Percentiles rank a stretch among this genome's conserved stretches.
Evolutionary conservation across 2,888 invertebrate species (phyloP).

Genomic region (Amiota communis): DNA sequence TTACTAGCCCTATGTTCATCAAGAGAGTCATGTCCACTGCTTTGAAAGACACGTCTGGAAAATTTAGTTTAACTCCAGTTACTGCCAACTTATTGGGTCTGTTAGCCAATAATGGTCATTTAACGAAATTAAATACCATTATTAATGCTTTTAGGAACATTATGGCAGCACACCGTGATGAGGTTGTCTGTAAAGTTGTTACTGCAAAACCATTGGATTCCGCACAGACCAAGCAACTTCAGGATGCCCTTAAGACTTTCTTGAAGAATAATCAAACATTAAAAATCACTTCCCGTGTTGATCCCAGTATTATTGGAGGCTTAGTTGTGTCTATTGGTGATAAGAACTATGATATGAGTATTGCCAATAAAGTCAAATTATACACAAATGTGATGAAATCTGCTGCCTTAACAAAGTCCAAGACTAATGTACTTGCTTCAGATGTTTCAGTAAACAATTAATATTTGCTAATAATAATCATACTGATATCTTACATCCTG

Average conservation of each 20-base stretch:
- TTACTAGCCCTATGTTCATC: constrained; percentile 90
- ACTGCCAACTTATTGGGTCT: constrained; percentile 85
- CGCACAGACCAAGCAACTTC: constrained; percentile 84
- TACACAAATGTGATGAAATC: constrained; percentile 87
- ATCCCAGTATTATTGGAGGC: constrained; percentile 92
- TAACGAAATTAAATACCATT: constrained; percentile 84
- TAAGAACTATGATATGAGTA: constrained; percentile 97
- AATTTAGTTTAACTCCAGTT: constrained; percentile 78
- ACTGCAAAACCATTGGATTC: constrained; percentile 93
- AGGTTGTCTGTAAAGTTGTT: constrained; percentile 89
- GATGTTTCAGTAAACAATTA: no score
- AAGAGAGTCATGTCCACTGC: constrained; percentile 84
- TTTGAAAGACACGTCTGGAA: constrained; percentile 78
- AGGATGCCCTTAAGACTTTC: constrained; percentile 88
- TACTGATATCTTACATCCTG: no score
- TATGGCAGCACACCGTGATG: constrained; percentile 97
- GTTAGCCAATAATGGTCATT: constrained; percentile 95
- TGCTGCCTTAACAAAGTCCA: constrained; percentile 84
- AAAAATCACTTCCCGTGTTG: constrained; percentile 85
- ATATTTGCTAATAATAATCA: no score
- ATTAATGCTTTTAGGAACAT: constrained; percentile 89
- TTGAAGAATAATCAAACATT: constrained; percentile 88
- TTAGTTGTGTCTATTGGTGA: constrained; percentile 96
- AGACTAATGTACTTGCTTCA: background rate
- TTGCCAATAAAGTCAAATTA: constrained; percentile 91